Percentiles rank a stretch among this genome's conserved stretches.
These are phyloP conservation scores for Brotula barbata DNA, from an alignment of 2,797 vertebrate genomes.

Conservation along the genomic window DNA sequence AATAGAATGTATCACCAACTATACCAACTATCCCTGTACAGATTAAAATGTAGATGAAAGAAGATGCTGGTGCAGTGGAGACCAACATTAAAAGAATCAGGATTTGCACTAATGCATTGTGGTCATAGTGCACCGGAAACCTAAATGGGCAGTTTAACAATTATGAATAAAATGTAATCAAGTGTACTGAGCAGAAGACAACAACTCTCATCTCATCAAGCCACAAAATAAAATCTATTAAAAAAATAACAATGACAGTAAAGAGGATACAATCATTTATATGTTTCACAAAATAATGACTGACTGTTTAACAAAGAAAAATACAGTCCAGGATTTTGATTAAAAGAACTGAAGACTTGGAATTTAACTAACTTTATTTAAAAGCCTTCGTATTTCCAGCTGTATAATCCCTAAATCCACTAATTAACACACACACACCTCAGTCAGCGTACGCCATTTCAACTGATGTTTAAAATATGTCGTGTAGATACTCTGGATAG, in stretches of 20 bases:
- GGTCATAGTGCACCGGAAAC: conserved; percentile 15
- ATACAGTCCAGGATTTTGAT: background rate
- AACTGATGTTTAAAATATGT: conserved; percentile 20
- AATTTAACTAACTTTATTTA: too few species aligned
- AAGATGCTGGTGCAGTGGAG: conserved; percentile 47
- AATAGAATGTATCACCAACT: conserved; percentile 23
- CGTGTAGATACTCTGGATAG: conserved; percentile 36
- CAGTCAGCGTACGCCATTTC: conserved; percentile 5
- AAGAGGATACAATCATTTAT: background rate
- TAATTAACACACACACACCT: background rate
- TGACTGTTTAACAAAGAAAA: too few species aligned
- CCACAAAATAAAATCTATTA: too few species aligned
- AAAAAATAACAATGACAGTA: too few species aligned
- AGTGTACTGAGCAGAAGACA: too few species aligned
- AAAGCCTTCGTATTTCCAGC: too few species aligned
- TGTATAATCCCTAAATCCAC: too few species aligned
- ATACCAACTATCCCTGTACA: conserved; percentile 36
- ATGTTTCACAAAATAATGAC: too few species aligned
- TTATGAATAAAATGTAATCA: too few species aligned
- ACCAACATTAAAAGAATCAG: conserved; percentile 24
- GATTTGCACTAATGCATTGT: conserved; percentile 45
- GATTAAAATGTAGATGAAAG: conserved; percentile 62
- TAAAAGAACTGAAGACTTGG: too few species aligned
- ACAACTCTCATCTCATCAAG: too few species aligned
- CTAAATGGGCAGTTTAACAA: conserved; percentile 23